Evolutionary conservation across 2,113 vertebrate species (phyloP).

Genomic region (Herpetotheres cachinnans): DNA sequence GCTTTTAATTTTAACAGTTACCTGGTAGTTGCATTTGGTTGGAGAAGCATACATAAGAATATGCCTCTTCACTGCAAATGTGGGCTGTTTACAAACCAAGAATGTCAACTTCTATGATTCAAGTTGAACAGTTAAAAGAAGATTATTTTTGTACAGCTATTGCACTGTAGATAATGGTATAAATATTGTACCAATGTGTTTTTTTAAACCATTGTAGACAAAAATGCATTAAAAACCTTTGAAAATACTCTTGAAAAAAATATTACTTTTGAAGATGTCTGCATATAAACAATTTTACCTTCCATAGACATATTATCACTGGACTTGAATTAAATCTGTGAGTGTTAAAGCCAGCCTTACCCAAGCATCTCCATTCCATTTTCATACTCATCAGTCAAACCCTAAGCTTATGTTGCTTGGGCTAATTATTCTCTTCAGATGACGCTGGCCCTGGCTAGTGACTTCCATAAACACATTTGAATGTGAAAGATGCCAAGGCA

Average conservation of each 20-base stretch:
- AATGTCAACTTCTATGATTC: background rate
- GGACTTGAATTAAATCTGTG: background rate
- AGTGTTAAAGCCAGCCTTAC: background rate
- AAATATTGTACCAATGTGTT: background rate
- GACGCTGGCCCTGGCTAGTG: background rate
- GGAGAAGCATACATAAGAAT: background rate
- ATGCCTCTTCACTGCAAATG: background rate
- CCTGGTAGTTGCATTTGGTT: background rate
- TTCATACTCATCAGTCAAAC: background rate
- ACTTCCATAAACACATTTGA: background rate
- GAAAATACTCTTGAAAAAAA: background rate
- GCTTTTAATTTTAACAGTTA: slow-evolving; percentile 17
- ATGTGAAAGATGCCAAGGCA: background rate
- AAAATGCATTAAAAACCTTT: background rate
- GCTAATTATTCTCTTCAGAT: background rate
- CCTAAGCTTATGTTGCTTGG: background rate
- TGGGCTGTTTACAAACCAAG: background rate
- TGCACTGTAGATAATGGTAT: background rate
- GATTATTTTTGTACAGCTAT: background rate
- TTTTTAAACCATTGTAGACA: background rate
- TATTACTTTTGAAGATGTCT: background rate
- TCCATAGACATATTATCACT: background rate
- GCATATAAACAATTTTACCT: background rate
- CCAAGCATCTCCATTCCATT: fast-evolving
- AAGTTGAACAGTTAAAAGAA: background rate